Evolutionary conservation across 2,797 vertebrate genomes (phyloP), one percentile per base, ranked within the genome.

Genomic region (Manis crassicaudata): DNA sequence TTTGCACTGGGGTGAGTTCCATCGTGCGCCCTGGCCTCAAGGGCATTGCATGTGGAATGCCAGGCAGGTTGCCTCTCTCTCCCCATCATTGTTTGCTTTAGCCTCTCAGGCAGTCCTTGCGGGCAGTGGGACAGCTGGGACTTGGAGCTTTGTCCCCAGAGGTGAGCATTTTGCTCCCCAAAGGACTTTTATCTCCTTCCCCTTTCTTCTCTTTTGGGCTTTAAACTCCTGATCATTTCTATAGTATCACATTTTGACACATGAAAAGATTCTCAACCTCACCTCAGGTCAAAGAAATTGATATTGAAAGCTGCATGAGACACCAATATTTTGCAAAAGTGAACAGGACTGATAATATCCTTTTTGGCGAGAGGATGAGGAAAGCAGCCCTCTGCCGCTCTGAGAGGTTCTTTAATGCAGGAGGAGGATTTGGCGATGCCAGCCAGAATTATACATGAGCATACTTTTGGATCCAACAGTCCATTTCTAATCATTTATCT

Each of bases 1-100:
- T 99, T 99, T 98, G 97, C 99, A 0, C 98, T 99, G 94, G 99
- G 99, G 99, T 99, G 98, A 99, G 99, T 99, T 50, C 23, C 6
- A 0, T 14, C 46, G 76, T 7, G 11, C 40, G 14, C 12, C 9
- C 67, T 1, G 20, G 18, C 72, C 72, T 35, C 1, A 1, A 1
- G 13, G 46, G 73, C 5, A 2, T 10, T 3, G 20, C 0, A 0
- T 1, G 13, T 2, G 14, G 54, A 7, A 1, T 29, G 14, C 63
- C 76, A 32, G 32, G 35, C 20, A 3, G 58, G 23, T 1, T 9
- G 7, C 40, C 46, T 56, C 6, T 6, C 40, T 12, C 10, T 12
- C 76, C 20, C 17, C 10, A 0, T 0, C 9, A 2, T 7, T 16
- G 25, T 81, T 54, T 35, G 25, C 85, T 54, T 35, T 60, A 23